Percentiles rank a stretch among this genome's conserved stretches.
Evolutionary conservation across 1,140 invertebrate species (phyloP).

Genomic region (Aradophagus sp.): DNA sequence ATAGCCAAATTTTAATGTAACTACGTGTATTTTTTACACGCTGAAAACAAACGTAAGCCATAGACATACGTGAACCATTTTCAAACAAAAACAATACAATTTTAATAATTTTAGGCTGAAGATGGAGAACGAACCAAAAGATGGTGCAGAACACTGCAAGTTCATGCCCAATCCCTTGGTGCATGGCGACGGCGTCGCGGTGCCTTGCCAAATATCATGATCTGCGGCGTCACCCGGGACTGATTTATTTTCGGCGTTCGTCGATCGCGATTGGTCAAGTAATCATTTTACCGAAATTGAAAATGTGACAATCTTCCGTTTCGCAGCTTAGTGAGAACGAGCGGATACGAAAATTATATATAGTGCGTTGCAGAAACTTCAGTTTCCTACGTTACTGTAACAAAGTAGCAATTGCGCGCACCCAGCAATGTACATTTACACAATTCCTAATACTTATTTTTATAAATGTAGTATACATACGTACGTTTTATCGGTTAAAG

Average conservation of each 20-base stretch:
- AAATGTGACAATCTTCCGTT: too few species aligned
- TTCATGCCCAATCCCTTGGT: slow-evolving; percentile 91
- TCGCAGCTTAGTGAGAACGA: slow-evolving; percentile 45
- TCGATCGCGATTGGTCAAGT: slow-evolving; percentile 27
- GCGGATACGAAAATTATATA: slow-evolving; percentile 43
- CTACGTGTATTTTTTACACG: too few species aligned
- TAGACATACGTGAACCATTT: too few species aligned
- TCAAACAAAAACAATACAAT: too few species aligned
- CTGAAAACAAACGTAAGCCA: too few species aligned
- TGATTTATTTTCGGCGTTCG: slow-evolving; percentile 29
- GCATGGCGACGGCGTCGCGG: slow-evolving; percentile 92
- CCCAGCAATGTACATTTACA: slow-evolving; percentile 39
- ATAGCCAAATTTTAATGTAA: background rate
- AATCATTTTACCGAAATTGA: too few species aligned
- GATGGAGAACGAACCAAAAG: slow-evolving; percentile 87
- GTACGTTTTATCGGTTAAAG: slow-evolving; percentile 36
- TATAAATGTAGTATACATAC: slow-evolving; percentile 56
- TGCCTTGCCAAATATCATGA: slow-evolving; percentile 96
- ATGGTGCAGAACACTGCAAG: slow-evolving; percentile 92
- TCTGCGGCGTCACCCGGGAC: slow-evolving; percentile 80
- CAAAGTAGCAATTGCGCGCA: slow-evolving; percentile 37
- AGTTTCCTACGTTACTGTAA: slow-evolving; percentile 69
- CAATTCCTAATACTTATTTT: slow-evolving; percentile 54
- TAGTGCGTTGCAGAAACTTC: slow-evolving; percentile 70
- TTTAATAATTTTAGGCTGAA: slow-evolving; percentile 86